phyloP scores from a whole-genome alignment of 1,140 invertebrate genomes.

The Wiebesia pumilae region DNA sequence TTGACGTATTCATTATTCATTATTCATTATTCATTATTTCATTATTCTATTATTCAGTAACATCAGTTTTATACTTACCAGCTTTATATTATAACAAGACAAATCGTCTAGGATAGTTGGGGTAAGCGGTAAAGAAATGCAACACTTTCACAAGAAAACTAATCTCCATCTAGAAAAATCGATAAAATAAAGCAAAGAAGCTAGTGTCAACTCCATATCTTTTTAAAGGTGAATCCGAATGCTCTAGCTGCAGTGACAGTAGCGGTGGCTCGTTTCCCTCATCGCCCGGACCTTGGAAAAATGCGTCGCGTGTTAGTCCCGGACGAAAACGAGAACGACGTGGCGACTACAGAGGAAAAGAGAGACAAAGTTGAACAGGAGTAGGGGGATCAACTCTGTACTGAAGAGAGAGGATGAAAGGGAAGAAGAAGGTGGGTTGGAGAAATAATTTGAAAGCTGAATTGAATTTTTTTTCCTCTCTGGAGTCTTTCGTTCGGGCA shows the following conservation, averaged over 20 bases:
- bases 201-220: no score
- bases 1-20: no score
- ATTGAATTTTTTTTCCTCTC: slow-evolving; percentile 73
- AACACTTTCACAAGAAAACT: no score
- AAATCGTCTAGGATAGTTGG: no score
- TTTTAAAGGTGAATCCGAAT: no score
- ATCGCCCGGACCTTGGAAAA: background rate
- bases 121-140: no score
- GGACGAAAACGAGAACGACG: slow-evolving; percentile 17
- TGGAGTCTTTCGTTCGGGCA: slow-evolving; percentile 71
- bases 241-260: background rate
- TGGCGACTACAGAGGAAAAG: slow-evolving; percentile 53
- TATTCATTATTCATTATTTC: no score
- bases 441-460: slow-evolving; percentile 76
- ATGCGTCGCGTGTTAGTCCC: background rate
- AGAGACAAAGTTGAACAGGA: slow-evolving; percentile 42
- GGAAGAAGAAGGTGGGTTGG: slow-evolving; percentile 57
- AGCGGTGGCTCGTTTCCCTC: background rate
- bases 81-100: no score
- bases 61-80: no score
- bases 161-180: no score
- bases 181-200: no score
- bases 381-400: slow-evolving; percentile 53
- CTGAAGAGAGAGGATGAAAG: slow-evolving; percentile 47
- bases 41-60: no score